Evolutionary conservation across 2,113 vertebrate species (phyloP), one percentile per base, ranked within the genome.

Genomic region (Cyphomyrus discorhynchus): DNA sequence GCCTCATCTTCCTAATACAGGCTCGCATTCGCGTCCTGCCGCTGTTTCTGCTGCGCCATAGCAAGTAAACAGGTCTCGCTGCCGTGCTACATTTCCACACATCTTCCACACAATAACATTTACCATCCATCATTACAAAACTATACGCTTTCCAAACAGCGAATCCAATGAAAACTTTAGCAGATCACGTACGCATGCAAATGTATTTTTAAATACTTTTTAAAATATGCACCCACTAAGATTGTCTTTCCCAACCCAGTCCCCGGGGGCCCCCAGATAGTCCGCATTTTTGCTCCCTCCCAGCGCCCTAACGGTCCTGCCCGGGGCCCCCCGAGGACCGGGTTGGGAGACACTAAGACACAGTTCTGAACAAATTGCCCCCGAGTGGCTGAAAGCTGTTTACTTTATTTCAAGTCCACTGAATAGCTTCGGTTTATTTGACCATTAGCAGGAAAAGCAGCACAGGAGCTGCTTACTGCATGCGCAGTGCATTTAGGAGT

Each of bases 371-470:
- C 85, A 53, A 53, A 53, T 53, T 35, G 27, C 49, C 85, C 19
- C 49, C 31, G 49, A 87, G 50, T 53, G 49, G 15, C 85, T 56
- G 47, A 35, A n/a, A 87, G 49, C 85, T 53, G 50, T 53, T 86
- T 52, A 10, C n/a, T 84, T 45, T 47, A 24, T 46, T 47, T 47
- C 82, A 84, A 45, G 82, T 24, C 82, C 15, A 35, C 85, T 39
- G n/a, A 87, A 87, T 35, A n/a, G 13, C 27, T 19, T 35, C 3
- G n/a, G n/a, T 86, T 87, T 56, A 39, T 87, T 87, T 56, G n/a
- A 27, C 85, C 85, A 87, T 87, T 87, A 87, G 27, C 85, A 87
- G 85, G 49, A 21, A 47, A 39, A 56, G 85, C 15, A 56, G 11
- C 10, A 35, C 3, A 8, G 47, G n/a, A 11, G 15, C 13, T 3